A percentile compares a stretch with the other conserved stretches of the same genome.
Conservation (phyloP, 2,113 vertebrate genomes). For the Chauna torquata region DNA sequence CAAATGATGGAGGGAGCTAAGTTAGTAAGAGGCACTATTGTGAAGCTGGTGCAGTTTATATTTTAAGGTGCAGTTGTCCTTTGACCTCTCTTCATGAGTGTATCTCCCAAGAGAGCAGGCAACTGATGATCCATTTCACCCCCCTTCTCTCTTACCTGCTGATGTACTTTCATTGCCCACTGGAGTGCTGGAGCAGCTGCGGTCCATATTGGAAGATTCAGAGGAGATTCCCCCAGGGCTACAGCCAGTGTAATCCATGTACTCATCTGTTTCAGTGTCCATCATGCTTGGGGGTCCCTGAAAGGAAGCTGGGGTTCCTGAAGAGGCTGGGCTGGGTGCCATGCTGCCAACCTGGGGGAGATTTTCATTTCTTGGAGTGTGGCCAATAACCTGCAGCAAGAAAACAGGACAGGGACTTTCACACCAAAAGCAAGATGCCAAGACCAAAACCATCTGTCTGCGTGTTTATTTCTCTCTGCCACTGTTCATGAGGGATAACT, state of each 20-base stretch:
- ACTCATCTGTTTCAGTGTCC: slow-evolving; percentile 92
- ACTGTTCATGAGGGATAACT: not conserved
- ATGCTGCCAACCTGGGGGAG: slow-evolving; percentile 75
- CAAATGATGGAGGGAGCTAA: not conserved
- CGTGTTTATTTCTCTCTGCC: not conserved
- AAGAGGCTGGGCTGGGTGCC: slow-evolving; percentile 74
- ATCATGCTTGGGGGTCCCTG: slow-evolving; percentile 78
- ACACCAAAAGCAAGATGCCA: slow-evolving; percentile 8
- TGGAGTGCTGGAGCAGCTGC: slow-evolving; percentile 97
- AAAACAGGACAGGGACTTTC: not conserved
- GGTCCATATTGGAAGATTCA: slow-evolving; percentile 95
- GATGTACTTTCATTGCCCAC: slow-evolving; percentile 93
- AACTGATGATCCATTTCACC: not conserved
- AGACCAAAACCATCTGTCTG: slow-evolving; percentile 47
- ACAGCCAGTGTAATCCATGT: slow-evolving; percentile 91
- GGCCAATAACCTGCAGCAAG: slow-evolving; percentile 74
- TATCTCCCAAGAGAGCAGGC: not conserved
- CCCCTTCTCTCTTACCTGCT: slow-evolving; percentile 80
- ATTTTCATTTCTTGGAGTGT: slow-evolving; percentile 73
- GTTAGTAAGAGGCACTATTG: not conserved
- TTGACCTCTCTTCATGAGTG: not conserved
- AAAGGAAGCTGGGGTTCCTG: slow-evolving; percentile 76
- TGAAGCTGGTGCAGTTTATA: not conserved
- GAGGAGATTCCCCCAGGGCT: slow-evolving; percentile 93
- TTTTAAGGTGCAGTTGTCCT: not conserved